Conservation (phyloP, 2,797 vertebrate species). For the Betta splendens region DNA sequence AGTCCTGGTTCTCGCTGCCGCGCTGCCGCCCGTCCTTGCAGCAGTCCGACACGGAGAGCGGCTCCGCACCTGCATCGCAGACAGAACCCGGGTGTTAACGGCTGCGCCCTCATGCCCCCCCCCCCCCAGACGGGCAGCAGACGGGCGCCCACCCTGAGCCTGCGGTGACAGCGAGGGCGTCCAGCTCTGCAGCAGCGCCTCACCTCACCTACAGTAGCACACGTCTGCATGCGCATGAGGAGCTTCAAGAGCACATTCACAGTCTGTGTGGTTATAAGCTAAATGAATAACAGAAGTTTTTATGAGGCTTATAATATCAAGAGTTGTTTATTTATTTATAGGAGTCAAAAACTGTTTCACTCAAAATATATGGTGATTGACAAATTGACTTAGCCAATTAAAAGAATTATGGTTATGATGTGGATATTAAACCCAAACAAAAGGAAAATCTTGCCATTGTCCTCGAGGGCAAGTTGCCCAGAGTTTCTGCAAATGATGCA, state of each 20-base stretch:
- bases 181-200: neutral
- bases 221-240: conserved; percentile 1
- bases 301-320: neutral
- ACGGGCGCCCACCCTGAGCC: neutral
- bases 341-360: neutral
- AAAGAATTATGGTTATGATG: conserved; percentile 3
- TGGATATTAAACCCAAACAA: conserved; percentile 17
- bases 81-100: too few relatives aligned
- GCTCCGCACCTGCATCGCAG: conserved; percentile 55
- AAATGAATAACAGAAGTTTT: too few relatives aligned
- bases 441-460: conserved; percentile 13
- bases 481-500: conserved; percentile 21
- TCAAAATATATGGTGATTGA: neutral
- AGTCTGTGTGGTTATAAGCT: neutral
- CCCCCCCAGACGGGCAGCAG: conserved; percentile 8
- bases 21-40: conserved; percentile 87
- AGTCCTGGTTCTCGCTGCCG: conserved; percentile 82
- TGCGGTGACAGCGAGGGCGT: neutral
- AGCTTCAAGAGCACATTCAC: neutral
- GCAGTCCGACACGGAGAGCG: conserved; percentile 84
- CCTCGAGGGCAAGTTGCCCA: conserved; percentile 9
- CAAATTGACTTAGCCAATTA: conserved; percentile 1
- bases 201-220: too few relatives aligned
- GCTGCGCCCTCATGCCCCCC: too few relatives aligned
- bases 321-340: neutral